These are phyloP conservation scores for Rambutsinella grinnellia DNA, from an alignment of 2,888 invertebrate species.

Conservation along the genomic window DNA sequence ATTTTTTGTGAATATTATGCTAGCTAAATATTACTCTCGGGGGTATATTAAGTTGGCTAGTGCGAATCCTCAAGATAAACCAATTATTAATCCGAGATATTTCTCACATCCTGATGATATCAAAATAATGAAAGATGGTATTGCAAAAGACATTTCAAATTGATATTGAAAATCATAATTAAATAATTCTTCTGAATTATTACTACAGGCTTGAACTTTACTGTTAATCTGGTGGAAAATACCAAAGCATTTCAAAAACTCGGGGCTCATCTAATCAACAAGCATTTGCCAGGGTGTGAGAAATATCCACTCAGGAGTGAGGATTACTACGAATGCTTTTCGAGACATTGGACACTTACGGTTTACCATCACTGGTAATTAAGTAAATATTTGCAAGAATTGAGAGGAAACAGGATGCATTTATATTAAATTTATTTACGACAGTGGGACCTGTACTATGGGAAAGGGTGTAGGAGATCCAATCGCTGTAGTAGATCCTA, in stretches of 20 bases:
- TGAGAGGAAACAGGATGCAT: too few species aligned
- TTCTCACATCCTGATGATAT: slow-evolving; percentile 56
- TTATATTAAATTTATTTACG: too few species aligned
- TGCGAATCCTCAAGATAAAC: slow-evolving; percentile 35
- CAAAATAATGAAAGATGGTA: slow-evolving; percentile 51
- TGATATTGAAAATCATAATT: too few species aligned
- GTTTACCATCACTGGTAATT: slow-evolving; percentile 53
- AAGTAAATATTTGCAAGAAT: not conserved
- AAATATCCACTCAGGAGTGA: slow-evolving; percentile 16
- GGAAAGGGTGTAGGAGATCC: slow-evolving; percentile 40
- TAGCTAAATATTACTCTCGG: slow-evolving; percentile 30
- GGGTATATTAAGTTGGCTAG: slow-evolving; percentile 50
- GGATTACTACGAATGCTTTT: slow-evolving; percentile 53
- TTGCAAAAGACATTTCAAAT: too few species aligned
- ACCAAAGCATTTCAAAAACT: slow-evolving; percentile 45
- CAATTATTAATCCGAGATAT: slow-evolving; percentile 54
- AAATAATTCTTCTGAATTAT: too few species aligned
- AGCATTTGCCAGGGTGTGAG: slow-evolving; percentile 56
- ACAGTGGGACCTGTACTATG: slow-evolving; percentile 40
- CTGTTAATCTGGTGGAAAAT: slow-evolving; percentile 38
- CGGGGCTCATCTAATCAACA: slow-evolving; percentile 36
- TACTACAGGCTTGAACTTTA: slow-evolving; percentile 47
- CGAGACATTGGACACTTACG: slow-evolving; percentile 45
- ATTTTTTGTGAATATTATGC: slow-evolving; percentile 35
- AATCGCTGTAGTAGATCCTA: slow-evolving; percentile 53